Base-by-base conservation (phyloP, 2,888 invertebrate genomes). In the Palloptera scutellata region DNA sequence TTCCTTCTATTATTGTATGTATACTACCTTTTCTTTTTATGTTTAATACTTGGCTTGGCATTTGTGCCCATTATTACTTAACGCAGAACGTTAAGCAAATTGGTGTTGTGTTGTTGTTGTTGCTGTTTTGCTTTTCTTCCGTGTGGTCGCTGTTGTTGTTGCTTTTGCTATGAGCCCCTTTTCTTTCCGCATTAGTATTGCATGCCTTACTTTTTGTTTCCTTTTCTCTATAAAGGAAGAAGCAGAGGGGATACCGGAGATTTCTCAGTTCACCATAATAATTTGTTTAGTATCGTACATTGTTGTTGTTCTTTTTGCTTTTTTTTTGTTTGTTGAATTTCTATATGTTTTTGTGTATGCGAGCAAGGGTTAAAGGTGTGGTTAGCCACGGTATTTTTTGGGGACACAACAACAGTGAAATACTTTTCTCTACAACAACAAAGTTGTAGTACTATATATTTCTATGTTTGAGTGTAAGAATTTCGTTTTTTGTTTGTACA, bases 361-460 rank as follows among this genome's bases (percentile, higher is more conserved):
- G 12, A 51, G 55, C 54, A 64, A 64, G 59, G 62, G 64, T 70
- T 64, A 67, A 70, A 70, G 59, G 67, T 67, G 70, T 65, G 70
- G 67, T 67, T 62, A 62, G 64, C 70, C 64, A 57, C 67, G 55
- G 41, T 20, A 12, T 48, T 15, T 48, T 48, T 48, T 5, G 19
- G 4, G 30, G 30, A 55, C 10, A 55, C 10, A 20, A 12, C 41
- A 48, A 40, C 40, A 51, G 40, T 3, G 43, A 48, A 60, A 60
- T 60, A 15, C 60, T 15, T 15, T 61, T 61, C 30, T 30, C 30
- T 30, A 30, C 30, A 30, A 30, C 30, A 30, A 30, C 30, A 30
- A 30, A 30, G 30, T 30, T 2, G 30, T 30, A 30, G 30, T 30
- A 3, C 12, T 10, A 10, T 48, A 15, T 48, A 48, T 4, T 1